Percentiles rank a stretch among this genome's conserved stretches.
phyloP scores from a whole-genome alignment of 2,113 vertebrate genomes.

The Phodopus roborovskii region DNA sequence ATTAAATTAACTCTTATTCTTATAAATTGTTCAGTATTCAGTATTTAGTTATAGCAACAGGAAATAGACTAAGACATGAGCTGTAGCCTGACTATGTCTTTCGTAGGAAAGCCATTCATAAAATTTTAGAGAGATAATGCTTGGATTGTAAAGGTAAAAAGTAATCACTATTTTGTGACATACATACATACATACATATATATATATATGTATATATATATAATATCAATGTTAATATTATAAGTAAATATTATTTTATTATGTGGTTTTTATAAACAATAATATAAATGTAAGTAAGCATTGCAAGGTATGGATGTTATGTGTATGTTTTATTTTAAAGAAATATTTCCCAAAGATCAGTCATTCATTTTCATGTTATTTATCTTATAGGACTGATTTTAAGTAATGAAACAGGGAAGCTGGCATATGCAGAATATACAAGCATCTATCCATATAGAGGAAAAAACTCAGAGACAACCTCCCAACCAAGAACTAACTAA shows the following conservation, averaged over 20 bases:
- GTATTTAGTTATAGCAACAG: background rate
- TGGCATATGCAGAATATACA: background rate
- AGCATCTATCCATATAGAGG: background rate
- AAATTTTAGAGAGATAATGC: background rate
- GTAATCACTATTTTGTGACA: background rate
- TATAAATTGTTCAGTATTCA: no score
- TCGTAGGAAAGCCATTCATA: background rate
- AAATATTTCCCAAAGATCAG: background rate
- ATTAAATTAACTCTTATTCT: background rate
- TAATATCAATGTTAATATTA: background rate
- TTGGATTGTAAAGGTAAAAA: background rate
- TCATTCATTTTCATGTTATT: background rate
- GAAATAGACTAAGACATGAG: background rate
- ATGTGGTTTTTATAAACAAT: background rate
- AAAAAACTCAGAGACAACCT: background rate
- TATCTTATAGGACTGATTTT: background rate
- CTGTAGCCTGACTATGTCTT: background rate
- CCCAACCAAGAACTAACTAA: background rate
- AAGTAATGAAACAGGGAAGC: conserved; percentile 7
- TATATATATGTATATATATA: no score
- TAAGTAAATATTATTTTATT: background rate
- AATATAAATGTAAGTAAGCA: background rate
- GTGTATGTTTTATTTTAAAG: background rate
- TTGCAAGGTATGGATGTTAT: background rate
- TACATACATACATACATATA: no score